phyloP scores from a whole-genome alignment of 1,140 invertebrate species.

The Zaprionus inermis region DNA sequence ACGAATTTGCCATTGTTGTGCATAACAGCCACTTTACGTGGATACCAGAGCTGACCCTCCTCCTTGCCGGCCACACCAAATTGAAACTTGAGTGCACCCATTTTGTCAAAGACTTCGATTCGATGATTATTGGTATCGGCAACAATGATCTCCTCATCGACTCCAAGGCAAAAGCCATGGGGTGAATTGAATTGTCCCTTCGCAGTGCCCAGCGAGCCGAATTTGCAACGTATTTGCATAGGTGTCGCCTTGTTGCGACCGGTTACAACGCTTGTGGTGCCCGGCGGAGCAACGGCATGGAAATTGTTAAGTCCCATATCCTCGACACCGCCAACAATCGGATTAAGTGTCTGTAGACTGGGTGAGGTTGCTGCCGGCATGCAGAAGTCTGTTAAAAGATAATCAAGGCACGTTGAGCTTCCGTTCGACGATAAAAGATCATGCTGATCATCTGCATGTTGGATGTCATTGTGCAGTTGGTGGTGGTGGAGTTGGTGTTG shows the following conservation, averaged over 20 bases:
- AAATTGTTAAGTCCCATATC: constrained; percentile 71
- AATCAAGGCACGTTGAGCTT: constrained; percentile 85
- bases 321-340: constrained; percentile 72
- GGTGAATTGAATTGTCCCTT: constrained; percentile 98
- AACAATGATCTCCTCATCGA: constrained; percentile 97
- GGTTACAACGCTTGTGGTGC: constrained; percentile 82
- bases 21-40: constrained; percentile 97
- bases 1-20: constrained; percentile 95
- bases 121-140: constrained; percentile 98
- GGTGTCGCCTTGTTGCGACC: constrained; percentile 90
- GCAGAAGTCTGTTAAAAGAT: constrained; percentile 83
- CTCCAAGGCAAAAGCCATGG: constrained; percentile 97
- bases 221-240: constrained; percentile 96
- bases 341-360: constrained; percentile 85
- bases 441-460: constrained; percentile 71
- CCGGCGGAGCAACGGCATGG: constrained; percentile 74
- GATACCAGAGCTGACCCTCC: constrained; percentile 98
- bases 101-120: constrained; percentile 96
- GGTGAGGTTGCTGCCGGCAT: constrained; percentile 87
- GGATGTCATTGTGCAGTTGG: constrained; percentile 28
- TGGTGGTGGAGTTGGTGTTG: constrained; percentile 18
- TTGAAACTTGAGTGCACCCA: constrained; percentile 93
- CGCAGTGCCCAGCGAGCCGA: constrained; percentile 95
- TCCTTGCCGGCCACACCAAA: constrained; percentile 96
- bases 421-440: constrained; percentile 84